A percentile compares a stretch with the other conserved stretches of the same genome.
Evolutionary conservation across 2,888 invertebrate genomes (phyloP).

Genomic region (Ischnura elegans): DNA sequence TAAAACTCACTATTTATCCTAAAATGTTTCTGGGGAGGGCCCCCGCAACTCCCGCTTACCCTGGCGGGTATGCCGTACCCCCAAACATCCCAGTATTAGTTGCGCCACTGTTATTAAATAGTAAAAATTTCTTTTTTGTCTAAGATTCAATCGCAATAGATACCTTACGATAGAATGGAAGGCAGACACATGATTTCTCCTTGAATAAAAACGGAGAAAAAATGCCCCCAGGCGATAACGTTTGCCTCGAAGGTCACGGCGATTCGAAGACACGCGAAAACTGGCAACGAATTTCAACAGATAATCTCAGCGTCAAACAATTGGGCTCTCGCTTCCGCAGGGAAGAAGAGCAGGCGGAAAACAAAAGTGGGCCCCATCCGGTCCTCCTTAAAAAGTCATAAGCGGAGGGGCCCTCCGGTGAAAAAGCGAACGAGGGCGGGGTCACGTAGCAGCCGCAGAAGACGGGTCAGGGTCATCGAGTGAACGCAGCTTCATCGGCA

Average conservation of each 20-base stretch:
- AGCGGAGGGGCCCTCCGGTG: neutral
- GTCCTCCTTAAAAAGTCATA: neutral
- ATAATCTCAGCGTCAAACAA: neutral
- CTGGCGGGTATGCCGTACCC: too few species aligned
- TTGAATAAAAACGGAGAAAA: neutral
- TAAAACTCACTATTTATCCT: too few species aligned
- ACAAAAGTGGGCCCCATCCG: neutral
- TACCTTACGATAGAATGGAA: neutral
- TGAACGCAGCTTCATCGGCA: neutral
- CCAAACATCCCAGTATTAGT: too few species aligned
- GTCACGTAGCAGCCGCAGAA: neutral
- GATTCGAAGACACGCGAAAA: neutral
- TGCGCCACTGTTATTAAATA: neutral
- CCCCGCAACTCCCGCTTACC: too few species aligned
- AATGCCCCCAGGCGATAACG: neutral
- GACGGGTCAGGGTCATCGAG: constrained; percentile 26
- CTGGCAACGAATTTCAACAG: neutral
- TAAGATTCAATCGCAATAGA: neutral
- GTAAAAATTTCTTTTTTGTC: neutral
- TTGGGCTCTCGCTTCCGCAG: neutral
- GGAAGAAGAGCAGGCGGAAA: neutral
- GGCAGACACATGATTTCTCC: neutral
- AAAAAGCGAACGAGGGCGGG: neutral
- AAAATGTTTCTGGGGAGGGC: too few species aligned
- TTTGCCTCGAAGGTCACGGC: neutral